Conservation (phyloP, 2,888 invertebrate genomes). For the Apamea monoglypha region DNA sequence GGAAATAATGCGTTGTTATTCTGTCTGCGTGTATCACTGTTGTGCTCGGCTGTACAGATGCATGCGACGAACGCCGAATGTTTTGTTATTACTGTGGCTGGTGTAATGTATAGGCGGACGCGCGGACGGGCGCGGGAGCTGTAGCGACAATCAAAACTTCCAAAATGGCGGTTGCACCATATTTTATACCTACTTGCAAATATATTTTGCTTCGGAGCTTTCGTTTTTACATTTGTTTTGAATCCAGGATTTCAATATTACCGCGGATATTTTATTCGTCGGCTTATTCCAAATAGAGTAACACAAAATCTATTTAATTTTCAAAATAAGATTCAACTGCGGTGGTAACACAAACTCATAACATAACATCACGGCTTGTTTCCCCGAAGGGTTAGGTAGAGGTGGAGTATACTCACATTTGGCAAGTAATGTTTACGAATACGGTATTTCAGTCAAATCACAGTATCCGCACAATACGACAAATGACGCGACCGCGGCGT, state of each 20-base stretch:
- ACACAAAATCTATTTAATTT: too few relatives aligned
- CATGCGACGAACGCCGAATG: constrained; percentile 66
- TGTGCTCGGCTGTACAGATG: constrained; percentile 63
- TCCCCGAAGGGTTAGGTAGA: background rate
- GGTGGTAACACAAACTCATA: background rate
- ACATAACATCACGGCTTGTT: background rate
- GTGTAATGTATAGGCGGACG: constrained; percentile 42
- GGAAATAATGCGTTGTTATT: constrained; percentile 74
- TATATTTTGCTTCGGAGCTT: background rate
- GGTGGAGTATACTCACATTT: background rate
- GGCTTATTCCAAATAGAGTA: too few relatives aligned
- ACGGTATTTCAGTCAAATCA: background rate
- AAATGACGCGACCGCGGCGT: background rate
- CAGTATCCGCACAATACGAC: background rate
- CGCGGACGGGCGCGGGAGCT: constrained; percentile 15
- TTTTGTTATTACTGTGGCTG: constrained; percentile 48
- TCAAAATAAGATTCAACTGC: too few relatives aligned
- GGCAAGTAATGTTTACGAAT: background rate
- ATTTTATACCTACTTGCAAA: background rate
- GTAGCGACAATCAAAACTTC: constrained; percentile 2
- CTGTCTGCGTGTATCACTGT: constrained; percentile 72
- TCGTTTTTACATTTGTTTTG: background rate
- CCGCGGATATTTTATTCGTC: too few relatives aligned
- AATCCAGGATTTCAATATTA: too few relatives aligned
- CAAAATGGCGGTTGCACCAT: background rate